Evolutionary conservation across 2,797 vertebrate species (phyloP), one percentile per base, ranked within the genome.

Genomic region (Myripristis murdjan): DNA sequence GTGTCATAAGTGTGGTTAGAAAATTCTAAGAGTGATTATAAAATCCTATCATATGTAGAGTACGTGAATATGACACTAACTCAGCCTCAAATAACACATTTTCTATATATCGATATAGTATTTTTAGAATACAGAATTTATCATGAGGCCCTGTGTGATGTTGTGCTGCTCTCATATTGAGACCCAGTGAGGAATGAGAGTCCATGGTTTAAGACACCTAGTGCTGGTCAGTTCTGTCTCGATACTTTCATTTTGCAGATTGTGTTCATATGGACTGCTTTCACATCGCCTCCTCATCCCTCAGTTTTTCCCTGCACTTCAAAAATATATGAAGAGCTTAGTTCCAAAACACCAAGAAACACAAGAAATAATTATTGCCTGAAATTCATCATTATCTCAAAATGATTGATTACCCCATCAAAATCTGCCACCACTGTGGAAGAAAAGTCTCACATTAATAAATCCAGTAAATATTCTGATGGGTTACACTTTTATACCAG

Each of bases 211-310:
- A 89, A 90, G 87, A 91, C 91, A 91, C 77, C 83, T 56, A 82
- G 86, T 88, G 87, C 83, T 91, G 89, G 86, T 90, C 90, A 82
- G 66, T 77, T 84, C 75, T 86, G 70, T 75, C 76, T 79, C 56
- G 23, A 75, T 35, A 57, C 69, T 41, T 70, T 75, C 52, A 47
- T 80, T 58, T 16, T 46, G 68, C 81, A 88, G 78, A 81, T 70
- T 87, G 88, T 92, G 90, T 90, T 91, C 89, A 90, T 79, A 72
- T 74, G 89, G 92, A 93, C 88, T 78, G 73, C 78, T 64, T 80
- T 79, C 76, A 60, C 56, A 65, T 79, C 72, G 53, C 58, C 48
- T 58, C 62, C 24, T 35, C 61, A 54, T 84, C 72, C 57, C 73
- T 49, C 60, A 20, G 59, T 64, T 77, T 69, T 23, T 83, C 60